Evolutionary conservation across 2,797 vertebrate genomes (phyloP), one percentile per base, ranked within the genome.

Genomic region (Semotilus atromaculatus): DNA sequence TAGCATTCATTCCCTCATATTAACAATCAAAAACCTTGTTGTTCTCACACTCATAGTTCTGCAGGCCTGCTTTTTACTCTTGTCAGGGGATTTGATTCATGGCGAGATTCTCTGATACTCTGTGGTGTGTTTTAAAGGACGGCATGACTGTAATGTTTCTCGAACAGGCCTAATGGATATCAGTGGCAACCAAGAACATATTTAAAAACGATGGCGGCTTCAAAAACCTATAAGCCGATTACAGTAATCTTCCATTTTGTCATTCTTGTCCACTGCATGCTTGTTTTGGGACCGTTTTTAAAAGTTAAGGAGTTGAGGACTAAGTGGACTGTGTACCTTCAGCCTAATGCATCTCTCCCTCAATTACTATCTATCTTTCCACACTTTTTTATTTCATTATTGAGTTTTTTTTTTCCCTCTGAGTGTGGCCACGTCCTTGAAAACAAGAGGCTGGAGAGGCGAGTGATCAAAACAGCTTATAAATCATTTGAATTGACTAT

Each of bases 401-500:
- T 51, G 84, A 75, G 71, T 70, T 82, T 84, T 84, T 80, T 86
- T 87, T 86, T n/a, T n/a, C n/a, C 48, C 73, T 86, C 81, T 38
- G 51, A 83, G 81, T 80, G 21, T 48, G 23, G n/a, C 26, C 67
- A 45, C 36, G 75, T 85, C 87, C 89, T 88, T 85, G 78, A 38
- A 75, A 87, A 78, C 67, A 70, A 71, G 38, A 60, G 75, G 48
- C 76, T 81, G 83, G 78, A 88, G 88, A 71, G 31, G 64, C 51
- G 68, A 80, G 80, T 86, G 86, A 86, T 88, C 85, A 83, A 72
- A 86, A 87, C 55, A n/a, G 84, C 55, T 80, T 85, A 81, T 87
- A 82, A 89, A 88, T 88, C 71, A 89, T 86, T 84, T 85, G 60
- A 86, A 88, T 88, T 86, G 84, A 90, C 85, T 89, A 85, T 81